Evolutionary conservation across 2,113 vertebrate species (phyloP).

Genomic region (Poeciliopsis occidentalis): DNA sequence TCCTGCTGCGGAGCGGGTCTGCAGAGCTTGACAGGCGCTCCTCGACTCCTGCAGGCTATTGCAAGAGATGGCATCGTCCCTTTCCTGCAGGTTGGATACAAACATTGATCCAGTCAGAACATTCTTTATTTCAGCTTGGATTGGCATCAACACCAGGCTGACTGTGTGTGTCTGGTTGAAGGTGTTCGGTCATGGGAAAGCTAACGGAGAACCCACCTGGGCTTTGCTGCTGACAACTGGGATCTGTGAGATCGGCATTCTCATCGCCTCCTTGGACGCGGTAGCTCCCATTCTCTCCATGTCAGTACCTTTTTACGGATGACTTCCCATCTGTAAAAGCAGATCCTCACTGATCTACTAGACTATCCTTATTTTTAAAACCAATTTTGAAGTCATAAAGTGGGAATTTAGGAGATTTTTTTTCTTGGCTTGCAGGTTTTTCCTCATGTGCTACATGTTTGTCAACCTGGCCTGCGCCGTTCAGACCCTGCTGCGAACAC

Average conservation of each 20-base stretch:
- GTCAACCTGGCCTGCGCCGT: conserved; percentile 96
- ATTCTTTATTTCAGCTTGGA: not conserved
- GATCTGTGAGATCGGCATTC: conserved; percentile 95
- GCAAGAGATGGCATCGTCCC: conserved; percentile 94
- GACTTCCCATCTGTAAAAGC: conserved; percentile 6
- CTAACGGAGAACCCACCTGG: conserved; percentile 97
- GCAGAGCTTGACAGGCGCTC: too few relatives aligned
- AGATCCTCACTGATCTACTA: conserved; percentile 21
- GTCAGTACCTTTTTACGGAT: conserved; percentile 76
- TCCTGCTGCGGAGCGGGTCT: conserved; percentile 95
- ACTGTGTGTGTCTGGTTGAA: conserved; percentile 45
- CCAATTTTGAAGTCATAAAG: conserved; percentile 14
- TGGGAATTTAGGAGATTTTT: conserved; percentile 4
- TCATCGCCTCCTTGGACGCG: conserved; percentile 93
- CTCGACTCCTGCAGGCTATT: conserved; percentile 93
- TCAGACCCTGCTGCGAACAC: conserved; percentile 91
- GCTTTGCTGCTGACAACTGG: conserved; percentile 90
- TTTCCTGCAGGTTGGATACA: conserved; percentile 85
- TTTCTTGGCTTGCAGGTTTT: conserved; percentile 84
- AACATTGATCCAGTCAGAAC: not conserved
- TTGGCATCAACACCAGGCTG: not conserved
- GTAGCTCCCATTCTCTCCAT: conserved; percentile 97
- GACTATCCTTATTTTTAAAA: conserved; percentile 16
- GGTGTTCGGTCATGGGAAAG: conserved; percentile 95
- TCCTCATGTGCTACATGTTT: conserved; percentile 98